These are phyloP conservation scores for Danio jaintianensis DNA, from an alignment of 2,797 vertebrate species.

Conservation along the genomic window DNA sequence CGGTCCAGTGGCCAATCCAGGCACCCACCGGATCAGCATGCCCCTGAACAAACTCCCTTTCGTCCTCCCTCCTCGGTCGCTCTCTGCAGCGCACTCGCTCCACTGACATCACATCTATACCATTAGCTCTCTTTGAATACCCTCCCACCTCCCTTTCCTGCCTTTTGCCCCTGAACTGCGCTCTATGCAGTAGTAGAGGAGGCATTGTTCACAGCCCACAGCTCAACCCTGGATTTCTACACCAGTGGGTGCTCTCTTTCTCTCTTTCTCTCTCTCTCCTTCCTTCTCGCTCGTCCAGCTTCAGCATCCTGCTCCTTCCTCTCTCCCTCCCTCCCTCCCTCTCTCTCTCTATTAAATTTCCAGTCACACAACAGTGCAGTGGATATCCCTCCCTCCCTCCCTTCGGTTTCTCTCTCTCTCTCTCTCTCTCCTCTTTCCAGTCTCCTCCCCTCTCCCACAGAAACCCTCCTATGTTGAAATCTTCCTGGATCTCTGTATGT, in stretches of 20 bases:
- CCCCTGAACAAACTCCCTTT: constrained; percentile 53
- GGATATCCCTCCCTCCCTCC: constrained; percentile 83
- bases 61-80: constrained; percentile 26
- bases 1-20: constrained; percentile 17
- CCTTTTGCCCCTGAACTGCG: constrained; percentile 19
- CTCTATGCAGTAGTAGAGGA: constrained; percentile 62
- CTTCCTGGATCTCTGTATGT: constrained; percentile 72
- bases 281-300: constrained; percentile 34
- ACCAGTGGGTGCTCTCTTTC: constrained; percentile 65
- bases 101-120: constrained; percentile 59
- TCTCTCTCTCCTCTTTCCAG: constrained; percentile 52
- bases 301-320: constrained; percentile 48
- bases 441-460: constrained; percentile 45
- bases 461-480: constrained; percentile 73
- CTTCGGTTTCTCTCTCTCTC: constrained; percentile 67
- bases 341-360: constrained; percentile 82
- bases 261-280: constrained; percentile 59
- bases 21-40: constrained; percentile 44
- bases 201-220: constrained; percentile 61
- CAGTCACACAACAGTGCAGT: constrained; percentile 88
- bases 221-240: constrained; percentile 69
- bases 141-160: constrained; percentile 23
- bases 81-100: constrained; percentile 59
- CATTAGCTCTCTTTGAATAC: constrained; percentile 39
- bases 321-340: constrained; percentile 53